These are phyloP conservation scores for Forbesichthys agassizii DNA, from an alignment of 2,113 vertebrate species.

Conservation along the genomic window DNA sequence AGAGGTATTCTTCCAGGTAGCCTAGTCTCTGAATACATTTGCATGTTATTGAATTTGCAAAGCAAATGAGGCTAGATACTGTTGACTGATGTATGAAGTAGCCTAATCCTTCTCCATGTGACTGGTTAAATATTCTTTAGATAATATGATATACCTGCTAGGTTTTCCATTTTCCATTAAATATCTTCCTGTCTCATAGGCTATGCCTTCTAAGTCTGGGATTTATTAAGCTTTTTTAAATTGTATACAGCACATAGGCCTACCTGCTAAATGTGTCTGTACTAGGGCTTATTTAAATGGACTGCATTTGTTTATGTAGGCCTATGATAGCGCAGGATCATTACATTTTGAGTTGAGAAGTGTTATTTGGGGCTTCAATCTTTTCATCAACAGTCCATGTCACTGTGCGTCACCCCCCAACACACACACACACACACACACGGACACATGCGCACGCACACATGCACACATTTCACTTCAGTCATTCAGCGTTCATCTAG, in stretches of 20 bases:
- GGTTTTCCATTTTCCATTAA: no score
- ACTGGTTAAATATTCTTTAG: slow-evolving; percentile 29
- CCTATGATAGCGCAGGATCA: no score
- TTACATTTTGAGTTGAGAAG: no score
- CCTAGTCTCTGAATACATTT: slow-evolving; percentile 46
- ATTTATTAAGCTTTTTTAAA: background rate
- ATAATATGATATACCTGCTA: slow-evolving; percentile 9
- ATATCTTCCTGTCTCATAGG: no score
- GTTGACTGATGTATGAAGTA: slow-evolving; percentile 14
- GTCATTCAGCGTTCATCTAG: slow-evolving; percentile 53
- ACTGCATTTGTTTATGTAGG: no score
- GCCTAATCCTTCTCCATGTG: background rate
- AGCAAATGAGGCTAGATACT: slow-evolving; percentile 52
- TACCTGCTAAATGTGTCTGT: background rate
- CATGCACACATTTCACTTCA: slow-evolving; percentile 25
- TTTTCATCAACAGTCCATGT: background rate
- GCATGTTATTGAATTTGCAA: slow-evolving; percentile 61
- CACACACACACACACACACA: slow-evolving; percentile 19
- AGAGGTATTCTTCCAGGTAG: slow-evolving; percentile 1
- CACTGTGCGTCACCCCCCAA: background rate
- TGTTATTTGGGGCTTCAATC: no score
- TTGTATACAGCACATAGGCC: slow-evolving; percentile 9
- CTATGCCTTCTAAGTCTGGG: no score
- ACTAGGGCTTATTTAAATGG: no score
- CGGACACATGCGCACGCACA: slow-evolving; percentile 1